Percentiles rank a stretch among this genome's conserved stretches.
phyloP scores from a whole-genome alignment of 2,797 vertebrate genomes.

The Jordanella pulchra region DNA sequence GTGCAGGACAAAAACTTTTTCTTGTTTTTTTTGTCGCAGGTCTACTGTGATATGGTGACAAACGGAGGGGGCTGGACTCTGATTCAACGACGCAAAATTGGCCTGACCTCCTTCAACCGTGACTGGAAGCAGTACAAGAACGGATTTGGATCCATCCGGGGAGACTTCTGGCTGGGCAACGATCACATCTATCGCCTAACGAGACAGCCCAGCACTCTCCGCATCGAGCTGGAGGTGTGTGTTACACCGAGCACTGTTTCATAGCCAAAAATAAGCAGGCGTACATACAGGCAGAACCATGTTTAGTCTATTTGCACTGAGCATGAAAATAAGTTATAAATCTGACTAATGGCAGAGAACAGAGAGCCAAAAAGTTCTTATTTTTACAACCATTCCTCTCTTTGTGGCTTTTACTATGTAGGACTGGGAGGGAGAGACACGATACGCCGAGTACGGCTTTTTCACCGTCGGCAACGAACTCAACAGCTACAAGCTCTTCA shows the following conservation, averaged over 20 bases:
- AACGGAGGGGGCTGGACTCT: slow-evolving; percentile 94
- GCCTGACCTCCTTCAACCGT: slow-evolving; percentile 89
- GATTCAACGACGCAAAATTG: slow-evolving; percentile 94
- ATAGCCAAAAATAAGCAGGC: slow-evolving; percentile 16
- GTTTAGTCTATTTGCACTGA: slow-evolving; percentile 1
- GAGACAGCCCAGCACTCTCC: slow-evolving; percentile 86
- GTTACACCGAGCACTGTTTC: slow-evolving; percentile 14
- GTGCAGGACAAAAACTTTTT: slow-evolving; percentile 1
- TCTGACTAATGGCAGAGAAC: slow-evolving; percentile 15
- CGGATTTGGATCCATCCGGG: slow-evolving; percentile 92
- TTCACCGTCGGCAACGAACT: slow-evolving; percentile 88
- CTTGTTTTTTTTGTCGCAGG: slow-evolving; percentile 74
- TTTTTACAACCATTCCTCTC: slow-evolving; percentile 12
- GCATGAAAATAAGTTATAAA: slow-evolving; percentile 38
- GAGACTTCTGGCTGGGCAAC: slow-evolving; percentile 98
- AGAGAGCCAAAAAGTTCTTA: slow-evolving; percentile 12
- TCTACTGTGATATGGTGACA: slow-evolving; percentile 96
- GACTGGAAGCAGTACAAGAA: slow-evolving; percentile 96
- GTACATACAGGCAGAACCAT: slow-evolving; percentile 19
- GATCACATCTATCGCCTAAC: slow-evolving; percentile 93
- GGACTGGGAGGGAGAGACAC: slow-evolving; percentile 91
- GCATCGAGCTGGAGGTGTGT: slow-evolving; percentile 92
- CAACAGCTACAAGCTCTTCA: slow-evolving; percentile 93
- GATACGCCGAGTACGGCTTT: slow-evolving; percentile 88
- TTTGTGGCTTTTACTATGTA: slow-evolving; percentile 63